Evolutionary conservation across 2,888 invertebrate species (phyloP).

Genomic region (Tiphia femorata): DNA sequence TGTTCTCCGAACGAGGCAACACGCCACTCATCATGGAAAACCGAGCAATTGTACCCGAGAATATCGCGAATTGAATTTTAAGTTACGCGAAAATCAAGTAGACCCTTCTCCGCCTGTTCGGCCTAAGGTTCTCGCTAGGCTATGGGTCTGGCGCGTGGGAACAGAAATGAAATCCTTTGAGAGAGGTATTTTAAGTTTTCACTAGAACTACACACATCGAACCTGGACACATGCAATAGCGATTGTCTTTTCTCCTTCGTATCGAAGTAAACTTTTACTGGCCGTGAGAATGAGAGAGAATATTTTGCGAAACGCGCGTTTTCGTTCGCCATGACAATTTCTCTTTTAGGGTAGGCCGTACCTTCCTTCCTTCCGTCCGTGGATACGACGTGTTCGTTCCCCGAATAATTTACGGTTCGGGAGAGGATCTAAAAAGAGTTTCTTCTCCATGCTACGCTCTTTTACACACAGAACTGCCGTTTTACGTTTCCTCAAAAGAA

Average conservation of each 20-base stretch:
- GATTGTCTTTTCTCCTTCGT: no score
- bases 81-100: background rate
- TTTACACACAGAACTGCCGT: constrained; percentile 22
- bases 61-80: no score
- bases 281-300: constrained; percentile 8
- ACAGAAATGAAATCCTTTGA: constrained; percentile 12
- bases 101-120: background rate
- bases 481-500: constrained; percentile 14
- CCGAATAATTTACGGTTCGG: background rate
- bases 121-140: no score
- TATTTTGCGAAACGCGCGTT: constrained; percentile 12
- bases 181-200: constrained; percentile 48
- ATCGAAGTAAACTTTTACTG: constrained; percentile 12
- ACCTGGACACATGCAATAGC: constrained; percentile 30
- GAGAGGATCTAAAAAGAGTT: constrained; percentile 9
- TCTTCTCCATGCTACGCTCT: constrained; percentile 26
- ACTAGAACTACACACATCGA: constrained; percentile 52
- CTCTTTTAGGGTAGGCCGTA: constrained; percentile 10
- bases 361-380: constrained; percentile 12
- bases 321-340: background rate
- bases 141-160: constrained; percentile 3
- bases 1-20: background rate
- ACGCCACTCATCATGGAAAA: no score
- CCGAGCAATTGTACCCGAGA: no score
- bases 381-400: background rate